A percentile compares a stretch with the other conserved stretches of the same genome.
Evolutionary conservation across 2,888 invertebrate species (phyloP).

Genomic region (Cephonodes hylas): DNA sequence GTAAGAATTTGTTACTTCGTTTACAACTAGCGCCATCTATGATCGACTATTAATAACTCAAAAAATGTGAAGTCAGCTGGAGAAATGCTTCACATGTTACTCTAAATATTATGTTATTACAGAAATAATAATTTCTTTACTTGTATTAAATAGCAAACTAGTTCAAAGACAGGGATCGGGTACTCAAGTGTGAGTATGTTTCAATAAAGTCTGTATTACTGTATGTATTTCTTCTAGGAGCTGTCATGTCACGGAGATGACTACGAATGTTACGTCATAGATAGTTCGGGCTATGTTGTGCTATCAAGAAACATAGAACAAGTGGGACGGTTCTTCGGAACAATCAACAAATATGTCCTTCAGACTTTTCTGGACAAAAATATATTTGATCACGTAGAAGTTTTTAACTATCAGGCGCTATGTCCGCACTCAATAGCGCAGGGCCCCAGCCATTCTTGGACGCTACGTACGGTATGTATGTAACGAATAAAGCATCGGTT

Average conservation of each 20-base stretch:
- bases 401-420: slow-evolving; percentile 93
- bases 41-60: no score
- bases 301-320: slow-evolving; percentile 83
- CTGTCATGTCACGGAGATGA: slow-evolving; percentile 77
- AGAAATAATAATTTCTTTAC: no score
- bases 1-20: no score
- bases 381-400: slow-evolving; percentile 87
- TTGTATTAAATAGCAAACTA: no score
- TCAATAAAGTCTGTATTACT: no score
- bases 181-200: no score
- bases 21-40: no score
- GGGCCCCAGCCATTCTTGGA: slow-evolving; percentile 48
- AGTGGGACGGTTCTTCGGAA: slow-evolving; percentile 93
- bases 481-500: no score
- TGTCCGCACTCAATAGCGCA: slow-evolving; percentile 72
- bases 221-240: slow-evolving; percentile 43
- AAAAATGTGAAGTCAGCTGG: no score
- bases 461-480: slow-evolving; percentile 50
- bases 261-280: slow-evolving; percentile 92
- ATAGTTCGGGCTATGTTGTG: slow-evolving; percentile 94
- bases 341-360: slow-evolving; percentile 85
- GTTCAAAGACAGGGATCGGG: no score
- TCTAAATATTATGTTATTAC: no score
- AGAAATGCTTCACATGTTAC: no score
- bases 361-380: slow-evolving; percentile 85